Base-by-base conservation (phyloP, 2,113 vertebrate genomes). In the Chrysemys picta region DNA sequence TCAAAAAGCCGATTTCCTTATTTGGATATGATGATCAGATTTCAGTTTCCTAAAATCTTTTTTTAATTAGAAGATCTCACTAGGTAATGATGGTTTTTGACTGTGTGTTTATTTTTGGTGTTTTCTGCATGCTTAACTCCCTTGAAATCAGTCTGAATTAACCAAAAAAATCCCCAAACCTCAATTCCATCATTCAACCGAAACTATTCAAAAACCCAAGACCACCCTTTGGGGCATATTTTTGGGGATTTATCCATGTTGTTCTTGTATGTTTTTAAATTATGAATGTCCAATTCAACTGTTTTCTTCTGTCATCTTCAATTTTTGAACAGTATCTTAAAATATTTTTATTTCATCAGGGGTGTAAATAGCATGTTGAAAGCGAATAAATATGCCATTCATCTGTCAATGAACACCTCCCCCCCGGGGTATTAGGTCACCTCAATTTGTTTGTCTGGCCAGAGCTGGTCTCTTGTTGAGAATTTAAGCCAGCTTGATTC, bases 341-440 rank as follows among this genome's bases (percentile, higher is more conserved):
- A 57, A 91, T 87, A 85, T 56, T 86, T 79, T 78, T 95, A 81
- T 47, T 94, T 85, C 93, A 90, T 88, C n/a, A 76, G 9, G 92
- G 65, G 69, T 95, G 75, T 95, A 95, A 96, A 89, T 89, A 96
- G 54, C 42, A 97, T 94, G 89, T 88, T 65, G n/a, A 96, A 96
- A 96, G 81, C 86, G 88, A 97, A 91, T 86, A 95, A 96, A 92
- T 97, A 96, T 89, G 92, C 54, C 88, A 92, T 97, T 95, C 96
- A 95, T 97, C 81, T 59, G 88, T 95, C 79, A 94, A 90, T 49
- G 88, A 95, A 97, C 53, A 22, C 53, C 53, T 21, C 52, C 52
- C 52, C 89, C 45, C 94, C 96, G n/a, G 96, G 97, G 96, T 96
- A 98, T 98, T 98, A 98, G 93, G 91, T 98, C 98, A 98, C 93